Conservation (phyloP, 1,140 invertebrate genomes). For the Gryon sp. region DNA sequence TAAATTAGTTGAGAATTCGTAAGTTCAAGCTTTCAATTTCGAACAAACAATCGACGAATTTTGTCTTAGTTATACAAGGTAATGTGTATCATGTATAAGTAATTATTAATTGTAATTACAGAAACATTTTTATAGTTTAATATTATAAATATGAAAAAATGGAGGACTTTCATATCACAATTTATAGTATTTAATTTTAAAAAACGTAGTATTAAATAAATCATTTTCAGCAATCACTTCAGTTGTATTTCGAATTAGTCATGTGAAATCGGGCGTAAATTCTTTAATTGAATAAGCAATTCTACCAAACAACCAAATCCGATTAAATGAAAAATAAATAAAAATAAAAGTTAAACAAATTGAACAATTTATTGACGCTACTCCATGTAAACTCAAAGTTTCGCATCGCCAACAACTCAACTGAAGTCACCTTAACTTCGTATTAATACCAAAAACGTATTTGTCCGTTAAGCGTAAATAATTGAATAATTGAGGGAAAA, state of each 20-base stretch:
- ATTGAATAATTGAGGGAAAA: background rate
- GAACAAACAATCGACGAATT: constrained; percentile 4
- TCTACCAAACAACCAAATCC: constrained; percentile 11
- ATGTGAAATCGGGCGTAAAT: too few species aligned
- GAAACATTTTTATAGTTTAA: too few species aligned
- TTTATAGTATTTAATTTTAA: too few species aligned
- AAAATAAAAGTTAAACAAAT: too few species aligned
- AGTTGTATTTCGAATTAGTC: too few species aligned
- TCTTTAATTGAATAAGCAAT: constrained; percentile 14
- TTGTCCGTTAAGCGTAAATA: constrained; percentile 15
- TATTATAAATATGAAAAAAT: too few species aligned
- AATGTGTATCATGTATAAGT: too few species aligned
- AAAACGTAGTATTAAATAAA: too few species aligned
- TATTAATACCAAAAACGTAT: constrained; percentile 33
- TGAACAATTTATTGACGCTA: constrained; percentile 29
- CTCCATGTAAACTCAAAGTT: constrained; percentile 3
- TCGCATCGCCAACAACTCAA: constrained; percentile 13
- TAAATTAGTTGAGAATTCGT: too few species aligned
- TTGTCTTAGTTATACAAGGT: background rate
- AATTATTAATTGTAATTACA: too few species aligned
- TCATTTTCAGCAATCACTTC: too few species aligned
- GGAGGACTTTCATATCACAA: too few species aligned
- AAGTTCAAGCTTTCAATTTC: constrained; percentile 32
- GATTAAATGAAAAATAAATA: constrained; percentile 11
- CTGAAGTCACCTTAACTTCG: constrained; percentile 18